These are phyloP conservation scores for Pardosa pseudoannulata DNA, from an alignment of 2,888 invertebrate genomes.

Conservation along the genomic window DNA sequence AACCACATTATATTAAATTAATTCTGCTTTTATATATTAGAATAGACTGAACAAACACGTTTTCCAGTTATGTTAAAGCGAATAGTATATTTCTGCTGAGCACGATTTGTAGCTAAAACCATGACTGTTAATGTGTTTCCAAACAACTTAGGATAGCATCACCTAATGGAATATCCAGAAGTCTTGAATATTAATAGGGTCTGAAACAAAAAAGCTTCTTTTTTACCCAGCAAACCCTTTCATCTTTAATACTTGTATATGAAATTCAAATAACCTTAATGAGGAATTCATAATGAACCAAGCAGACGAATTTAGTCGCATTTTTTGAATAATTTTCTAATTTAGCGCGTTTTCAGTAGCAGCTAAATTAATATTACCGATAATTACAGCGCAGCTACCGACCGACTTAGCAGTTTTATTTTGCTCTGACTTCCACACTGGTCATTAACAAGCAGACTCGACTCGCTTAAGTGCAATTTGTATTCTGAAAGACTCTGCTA, in stretches of 20 bases:
- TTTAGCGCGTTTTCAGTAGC: constrained; percentile 61
- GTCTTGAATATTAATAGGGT: constrained; percentile 59
- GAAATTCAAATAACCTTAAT: constrained; percentile 46
- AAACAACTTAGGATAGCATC: constrained; percentile 25
- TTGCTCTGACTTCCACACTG: constrained; percentile 50
- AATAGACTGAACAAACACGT: not conserved
- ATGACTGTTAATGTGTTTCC: constrained; percentile 11
- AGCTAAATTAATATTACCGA: constrained; percentile 71
- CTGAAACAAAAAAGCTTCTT: constrained; percentile 31
- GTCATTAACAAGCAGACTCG: constrained; percentile 38
- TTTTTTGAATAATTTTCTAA: constrained; percentile 67
- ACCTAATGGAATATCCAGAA: constrained; percentile 20
- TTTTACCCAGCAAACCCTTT: constrained; percentile 3
- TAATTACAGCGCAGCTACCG: constrained; percentile 65
- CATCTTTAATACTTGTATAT: constrained; percentile 29
- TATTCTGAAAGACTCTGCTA: constrained; percentile 58
- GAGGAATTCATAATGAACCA: constrained; percentile 61
- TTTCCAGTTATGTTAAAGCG: not conserved
- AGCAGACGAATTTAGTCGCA: constrained; percentile 42
- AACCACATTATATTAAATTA: too few species aligned
- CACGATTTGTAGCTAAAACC: not conserved
- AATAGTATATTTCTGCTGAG: not conserved
- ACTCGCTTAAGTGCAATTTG: constrained; percentile 41
- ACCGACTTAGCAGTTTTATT: constrained; percentile 56
- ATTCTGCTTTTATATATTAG: not conserved